Evolutionary conservation across 1,140 invertebrate species (phyloP).

Genomic region (Tetramorium simillimum): DNA sequence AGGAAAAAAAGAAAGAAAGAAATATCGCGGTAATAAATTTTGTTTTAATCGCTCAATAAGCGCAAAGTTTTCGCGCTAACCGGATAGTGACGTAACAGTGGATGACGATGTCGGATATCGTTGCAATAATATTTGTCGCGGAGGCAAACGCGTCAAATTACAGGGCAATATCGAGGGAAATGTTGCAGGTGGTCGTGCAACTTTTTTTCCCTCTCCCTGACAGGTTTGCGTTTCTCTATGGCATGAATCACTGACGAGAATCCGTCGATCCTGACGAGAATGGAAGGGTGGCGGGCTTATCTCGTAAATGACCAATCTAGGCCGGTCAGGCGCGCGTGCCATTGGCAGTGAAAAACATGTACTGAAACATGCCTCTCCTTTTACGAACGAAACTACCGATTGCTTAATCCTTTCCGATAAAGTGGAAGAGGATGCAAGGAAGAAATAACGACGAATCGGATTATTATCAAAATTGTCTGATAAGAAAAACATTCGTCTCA

Average conservation of each 20-base stretch:
- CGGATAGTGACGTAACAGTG: neutral
- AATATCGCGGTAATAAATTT: constrained; percentile 17
- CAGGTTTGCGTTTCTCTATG: constrained; percentile 48
- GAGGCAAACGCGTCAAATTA: constrained; percentile 44
- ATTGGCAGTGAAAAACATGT: constrained; percentile 84
- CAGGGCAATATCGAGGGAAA: constrained; percentile 33
- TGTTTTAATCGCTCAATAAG: constrained; percentile 1
- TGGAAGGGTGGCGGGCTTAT: constrained; percentile 47
- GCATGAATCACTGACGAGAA: constrained; percentile 59
- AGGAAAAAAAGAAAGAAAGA: neutral
- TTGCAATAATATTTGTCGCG: constrained; percentile 44
- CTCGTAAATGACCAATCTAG: constrained; percentile 70
- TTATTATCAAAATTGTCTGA: constrained; percentile 68
- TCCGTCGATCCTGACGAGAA: constrained; percentile 22
- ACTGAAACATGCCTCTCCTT: constrained; percentile 84
- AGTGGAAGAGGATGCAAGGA: constrained; percentile 46
- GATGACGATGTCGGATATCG: constrained; percentile 20
- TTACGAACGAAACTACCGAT: constrained; percentile 82
- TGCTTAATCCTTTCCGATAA: constrained; percentile 80
- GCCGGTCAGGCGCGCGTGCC: constrained; percentile 73
- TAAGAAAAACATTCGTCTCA: neutral
- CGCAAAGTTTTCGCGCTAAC: neutral
- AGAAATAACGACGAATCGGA: constrained; percentile 73
- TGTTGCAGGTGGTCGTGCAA: neutral
- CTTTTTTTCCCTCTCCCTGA: constrained; percentile 27